Conservation (phyloP, 2,888 invertebrate genomes). For the Polyommatus icarus region DNA sequence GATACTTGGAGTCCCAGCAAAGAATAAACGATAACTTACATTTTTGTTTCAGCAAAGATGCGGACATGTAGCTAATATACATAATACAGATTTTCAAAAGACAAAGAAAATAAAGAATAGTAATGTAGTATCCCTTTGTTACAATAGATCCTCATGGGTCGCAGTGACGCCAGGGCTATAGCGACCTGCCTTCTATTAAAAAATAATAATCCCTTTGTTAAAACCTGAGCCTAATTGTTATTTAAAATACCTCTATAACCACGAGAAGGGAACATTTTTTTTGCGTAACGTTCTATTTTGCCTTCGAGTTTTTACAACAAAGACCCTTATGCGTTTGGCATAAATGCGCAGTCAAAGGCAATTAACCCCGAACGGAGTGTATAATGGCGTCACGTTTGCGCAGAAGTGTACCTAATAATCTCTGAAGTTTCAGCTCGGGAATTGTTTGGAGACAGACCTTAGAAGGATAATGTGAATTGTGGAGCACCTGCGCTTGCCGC, state of each 20-base stretch:
- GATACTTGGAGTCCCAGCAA: no score
- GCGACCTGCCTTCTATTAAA: no score
- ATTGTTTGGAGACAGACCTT: slow-evolving; percentile 10
- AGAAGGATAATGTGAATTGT: slow-evolving; percentile 20
- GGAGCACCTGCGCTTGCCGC: slow-evolving; percentile 23
- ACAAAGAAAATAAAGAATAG: neutral
- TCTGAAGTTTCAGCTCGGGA: slow-evolving; percentile 23
- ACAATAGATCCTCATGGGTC: no score
- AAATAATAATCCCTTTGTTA: neutral
- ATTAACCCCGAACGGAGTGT: no score
- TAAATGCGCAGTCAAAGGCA: no score
- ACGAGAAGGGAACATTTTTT: neutral
- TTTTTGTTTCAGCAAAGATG: no score
- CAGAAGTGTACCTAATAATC: slow-evolving; percentile 10
- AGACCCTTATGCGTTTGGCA: no score
- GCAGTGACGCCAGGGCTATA: no score
- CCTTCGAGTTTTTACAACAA: no score
- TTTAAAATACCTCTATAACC: neutral
- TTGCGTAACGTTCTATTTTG: neutral
- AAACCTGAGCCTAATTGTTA: neutral
- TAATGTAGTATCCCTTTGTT: neutral
- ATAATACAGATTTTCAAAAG: no score
- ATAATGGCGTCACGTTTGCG: neutral
- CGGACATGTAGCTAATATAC: no score
- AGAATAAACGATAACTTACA: no score